Percentiles rank a stretch among this genome's conserved stretches.
These are phyloP conservation scores for Sinelater perroti DNA, from an alignment of 2,888 invertebrate species.

Conservation along the genomic window DNA sequence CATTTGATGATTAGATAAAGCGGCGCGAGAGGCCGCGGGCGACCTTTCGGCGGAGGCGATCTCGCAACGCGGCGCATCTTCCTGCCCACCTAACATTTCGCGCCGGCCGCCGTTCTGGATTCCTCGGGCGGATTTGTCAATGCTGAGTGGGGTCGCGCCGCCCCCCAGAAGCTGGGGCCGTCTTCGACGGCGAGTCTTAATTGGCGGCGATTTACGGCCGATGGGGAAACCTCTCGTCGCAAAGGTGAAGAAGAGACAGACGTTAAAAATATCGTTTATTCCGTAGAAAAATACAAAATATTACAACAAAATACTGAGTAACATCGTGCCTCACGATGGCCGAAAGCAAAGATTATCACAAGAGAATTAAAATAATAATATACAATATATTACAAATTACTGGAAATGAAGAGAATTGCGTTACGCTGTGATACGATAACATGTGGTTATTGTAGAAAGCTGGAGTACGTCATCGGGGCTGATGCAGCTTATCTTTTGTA, in stretches of 20 bases:
- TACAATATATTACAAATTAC: neutral
- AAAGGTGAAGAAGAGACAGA: neutral
- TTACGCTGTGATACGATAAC: neutral
- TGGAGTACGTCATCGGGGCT: neutral
- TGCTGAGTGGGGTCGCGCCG: no score
- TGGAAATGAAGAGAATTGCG: neutral
- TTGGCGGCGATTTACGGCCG: no score
- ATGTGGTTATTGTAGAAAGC: neutral
- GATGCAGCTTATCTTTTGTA: conserved; percentile 43
- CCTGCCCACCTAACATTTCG: no score
- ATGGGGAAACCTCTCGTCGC: no score
- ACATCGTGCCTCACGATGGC: neutral
- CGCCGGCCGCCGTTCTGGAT: no score
- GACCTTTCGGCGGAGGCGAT: no score
- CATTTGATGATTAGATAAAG: no score
- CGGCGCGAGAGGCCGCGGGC: no score
- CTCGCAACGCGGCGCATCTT: no score
- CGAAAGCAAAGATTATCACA: neutral
- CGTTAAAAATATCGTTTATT: conserved; percentile 3
- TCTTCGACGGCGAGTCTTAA: no score
- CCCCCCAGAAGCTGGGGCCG: no score
- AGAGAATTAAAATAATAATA: neutral
- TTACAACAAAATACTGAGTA: conserved; percentile 4
- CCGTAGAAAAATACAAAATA: conserved; percentile 13
- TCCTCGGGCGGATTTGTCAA: no score